Evolutionary conservation across 2,888 invertebrate species (phyloP).

Genomic region (Rhodophaea formosa): DNA sequence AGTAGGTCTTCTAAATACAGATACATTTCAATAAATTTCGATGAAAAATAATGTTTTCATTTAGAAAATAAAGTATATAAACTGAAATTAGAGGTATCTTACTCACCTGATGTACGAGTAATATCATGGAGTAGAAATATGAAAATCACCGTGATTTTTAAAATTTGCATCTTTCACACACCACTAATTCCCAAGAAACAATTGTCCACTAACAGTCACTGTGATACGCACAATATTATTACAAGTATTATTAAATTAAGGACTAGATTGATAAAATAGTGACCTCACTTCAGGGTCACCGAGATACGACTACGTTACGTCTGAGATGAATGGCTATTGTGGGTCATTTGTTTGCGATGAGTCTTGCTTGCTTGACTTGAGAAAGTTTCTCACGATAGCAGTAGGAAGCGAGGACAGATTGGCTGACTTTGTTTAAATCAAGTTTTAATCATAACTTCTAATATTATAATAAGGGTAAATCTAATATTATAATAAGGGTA

Average conservation of each 20-base stretch:
- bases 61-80: not conserved
- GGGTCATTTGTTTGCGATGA: not conserved
- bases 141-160: not conserved
- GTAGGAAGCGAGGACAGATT: too few relatives aligned
- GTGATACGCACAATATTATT: not conserved
- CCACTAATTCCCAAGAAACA: not conserved
- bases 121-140: not conserved
- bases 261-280: constrained; percentile 6
- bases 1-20: not conserved
- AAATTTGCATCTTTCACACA: not conserved
- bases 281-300: not conserved
- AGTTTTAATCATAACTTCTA: too few relatives aligned
- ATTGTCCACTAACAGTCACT: not conserved
- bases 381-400: not conserved
- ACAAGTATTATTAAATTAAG: not conserved
- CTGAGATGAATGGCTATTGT: not conserved
- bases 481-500: too few relatives aligned
- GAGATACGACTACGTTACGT: not conserved
- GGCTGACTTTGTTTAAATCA: too few relatives aligned
- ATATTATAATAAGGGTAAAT: too few relatives aligned
- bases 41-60: too few relatives aligned
- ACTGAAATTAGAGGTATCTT: not conserved
- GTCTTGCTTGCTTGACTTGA: not conserved
- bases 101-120: not conserved
- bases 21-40: too few relatives aligned